A percentile compares a stretch with the other conserved stretches of the same genome.
Evolutionary conservation across 2,113 vertebrate species (phyloP).

Genomic region (Trogon melanurus): DNA sequence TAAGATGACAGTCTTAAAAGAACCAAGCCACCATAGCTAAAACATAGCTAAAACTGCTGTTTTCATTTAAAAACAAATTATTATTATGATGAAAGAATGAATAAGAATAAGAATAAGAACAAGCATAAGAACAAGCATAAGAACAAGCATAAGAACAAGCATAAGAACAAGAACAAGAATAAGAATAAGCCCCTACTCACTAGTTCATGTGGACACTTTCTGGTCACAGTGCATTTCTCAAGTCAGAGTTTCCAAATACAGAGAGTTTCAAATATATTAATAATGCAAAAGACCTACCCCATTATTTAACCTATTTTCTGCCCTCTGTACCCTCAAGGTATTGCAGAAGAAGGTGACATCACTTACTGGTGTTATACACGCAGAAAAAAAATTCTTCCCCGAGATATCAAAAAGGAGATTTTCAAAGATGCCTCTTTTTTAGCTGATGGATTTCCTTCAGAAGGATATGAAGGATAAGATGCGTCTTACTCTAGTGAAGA

Average conservation of each 20-base stretch:
- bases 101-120: no score
- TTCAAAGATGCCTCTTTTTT: not conserved
- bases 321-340: not conserved
- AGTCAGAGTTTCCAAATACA: not conserved
- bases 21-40: not conserved
- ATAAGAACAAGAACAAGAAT: no score
- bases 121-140: no score
- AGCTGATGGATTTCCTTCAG: not conserved
- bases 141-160: no score
- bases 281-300: not conserved
- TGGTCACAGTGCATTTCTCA: not conserved
- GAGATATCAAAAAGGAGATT: not conserved
- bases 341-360: not conserved
- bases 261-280: not conserved
- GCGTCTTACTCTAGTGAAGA: not conserved
- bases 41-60: no score
- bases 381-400: not conserved
- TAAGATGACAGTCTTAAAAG: not conserved
- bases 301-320: not conserved
- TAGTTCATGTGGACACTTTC: not conserved
- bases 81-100: not conserved
- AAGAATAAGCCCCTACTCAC: not conserved
- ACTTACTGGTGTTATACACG: not conserved
- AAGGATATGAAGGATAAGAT: not conserved
- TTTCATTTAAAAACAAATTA: no score